A percentile compares a stretch with the other conserved stretches of the same genome.
Evolutionary conservation across 2,113 vertebrate genomes (phyloP).

Genomic region (Cyanoderma ruficeps): DNA sequence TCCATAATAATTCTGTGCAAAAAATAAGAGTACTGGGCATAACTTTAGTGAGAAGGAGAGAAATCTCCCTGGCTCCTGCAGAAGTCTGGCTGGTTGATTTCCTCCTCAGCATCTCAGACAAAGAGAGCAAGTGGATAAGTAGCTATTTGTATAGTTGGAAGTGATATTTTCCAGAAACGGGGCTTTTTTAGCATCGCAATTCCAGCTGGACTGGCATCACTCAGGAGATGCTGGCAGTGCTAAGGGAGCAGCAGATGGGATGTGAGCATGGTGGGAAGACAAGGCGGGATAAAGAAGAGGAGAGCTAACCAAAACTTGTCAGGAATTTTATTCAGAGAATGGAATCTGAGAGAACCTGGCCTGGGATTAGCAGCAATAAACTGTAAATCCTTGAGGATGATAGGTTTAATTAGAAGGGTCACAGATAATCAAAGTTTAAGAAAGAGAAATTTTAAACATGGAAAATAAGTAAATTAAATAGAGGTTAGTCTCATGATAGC

Average conservation of each 20-base stretch:
- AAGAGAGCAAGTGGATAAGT: background rate
- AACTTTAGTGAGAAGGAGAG: background rate
- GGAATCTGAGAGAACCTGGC: background rate
- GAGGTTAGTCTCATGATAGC: background rate
- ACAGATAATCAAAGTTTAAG: background rate
- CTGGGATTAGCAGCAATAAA: background rate
- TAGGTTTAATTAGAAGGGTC: background rate
- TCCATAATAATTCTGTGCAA: background rate
- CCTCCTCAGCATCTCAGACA: background rate
- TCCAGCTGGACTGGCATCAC: background rate
- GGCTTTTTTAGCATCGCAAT: background rate
- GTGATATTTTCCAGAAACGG: background rate
- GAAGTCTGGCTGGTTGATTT: background rate
- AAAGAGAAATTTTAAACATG: background rate
- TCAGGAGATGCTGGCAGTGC: background rate
- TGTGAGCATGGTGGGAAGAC: background rate
- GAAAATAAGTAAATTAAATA: background rate
- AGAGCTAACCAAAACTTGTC: background rate
- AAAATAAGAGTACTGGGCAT: background rate
- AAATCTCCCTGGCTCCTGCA: background rate
- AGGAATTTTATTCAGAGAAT: background rate
- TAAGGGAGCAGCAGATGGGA: slow-evolving; percentile 18
- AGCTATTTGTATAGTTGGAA: background rate
- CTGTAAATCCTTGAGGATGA: background rate
- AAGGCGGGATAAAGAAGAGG: background rate